Percentiles rank a stretch among this genome's conserved stretches.
These are phyloP conservation scores for Drosophila bocqueti DNA, from an alignment of 1,140 invertebrate species.

Conservation along the genomic window DNA sequence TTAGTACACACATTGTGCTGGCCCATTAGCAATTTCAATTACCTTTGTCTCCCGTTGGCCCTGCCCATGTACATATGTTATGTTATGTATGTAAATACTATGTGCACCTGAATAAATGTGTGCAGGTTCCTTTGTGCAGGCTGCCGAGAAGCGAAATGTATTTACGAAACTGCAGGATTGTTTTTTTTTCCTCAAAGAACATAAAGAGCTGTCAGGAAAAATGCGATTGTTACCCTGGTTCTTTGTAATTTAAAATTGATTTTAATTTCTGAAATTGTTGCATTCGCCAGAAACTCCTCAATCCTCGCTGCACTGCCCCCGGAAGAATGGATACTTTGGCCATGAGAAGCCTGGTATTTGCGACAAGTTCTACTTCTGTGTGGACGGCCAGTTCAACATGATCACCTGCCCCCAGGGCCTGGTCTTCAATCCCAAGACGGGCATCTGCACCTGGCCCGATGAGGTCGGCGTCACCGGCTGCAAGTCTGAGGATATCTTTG, in stretches of 20 bases:
- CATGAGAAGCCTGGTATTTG: slow-evolving; percentile 93
- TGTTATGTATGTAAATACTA: slow-evolving; percentile 4
- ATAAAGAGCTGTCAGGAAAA: background rate
- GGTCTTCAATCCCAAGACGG: slow-evolving; percentile 94
- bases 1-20: slow-evolving; percentile 48
- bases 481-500: slow-evolving; percentile 93
- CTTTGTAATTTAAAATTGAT: slow-evolving; percentile 17
- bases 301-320: slow-evolving; percentile 90
- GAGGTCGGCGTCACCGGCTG: slow-evolving; percentile 94
- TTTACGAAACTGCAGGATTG: slow-evolving; percentile 13
- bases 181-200: background rate
- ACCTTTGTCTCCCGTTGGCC: slow-evolving; percentile 36
- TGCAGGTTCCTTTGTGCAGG: slow-evolving; percentile 12
- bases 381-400: slow-evolving; percentile 95
- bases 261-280: background rate
- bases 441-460: slow-evolving; percentile 96
- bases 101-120: slow-evolving; percentile 33
- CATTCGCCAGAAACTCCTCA: slow-evolving; percentile 89
- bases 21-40: slow-evolving; percentile 63
- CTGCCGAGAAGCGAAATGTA: slow-evolving; percentile 14
- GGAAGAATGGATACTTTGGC: slow-evolving; percentile 95
- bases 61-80: background rate
- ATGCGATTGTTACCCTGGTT: slow-evolving; percentile 2
- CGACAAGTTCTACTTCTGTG: slow-evolving; percentile 96
- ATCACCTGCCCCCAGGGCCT: slow-evolving; percentile 94